Conservation (phyloP, 2,797 vertebrate genomes). For the Lepus oiostolus region DNA sequence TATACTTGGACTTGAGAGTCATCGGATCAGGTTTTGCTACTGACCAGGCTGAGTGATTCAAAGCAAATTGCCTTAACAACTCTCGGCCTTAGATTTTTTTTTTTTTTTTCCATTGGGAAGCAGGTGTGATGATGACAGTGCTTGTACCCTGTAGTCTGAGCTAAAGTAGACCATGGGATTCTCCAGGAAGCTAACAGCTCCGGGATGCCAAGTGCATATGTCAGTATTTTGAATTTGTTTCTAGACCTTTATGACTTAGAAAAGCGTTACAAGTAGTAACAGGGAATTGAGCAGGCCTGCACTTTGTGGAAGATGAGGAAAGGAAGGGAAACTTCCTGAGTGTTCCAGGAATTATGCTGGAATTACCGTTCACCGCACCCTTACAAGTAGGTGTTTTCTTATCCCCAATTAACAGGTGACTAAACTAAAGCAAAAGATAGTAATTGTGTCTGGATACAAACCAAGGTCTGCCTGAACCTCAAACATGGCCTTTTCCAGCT, state of each 20-base stretch:
- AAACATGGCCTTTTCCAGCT: slow-evolving; percentile 9
- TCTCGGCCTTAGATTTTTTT: background rate
- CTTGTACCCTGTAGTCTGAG: background rate
- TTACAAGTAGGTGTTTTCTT: slow-evolving; percentile 13
- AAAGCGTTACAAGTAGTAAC: background rate
- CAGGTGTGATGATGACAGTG: background rate
- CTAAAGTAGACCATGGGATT: slow-evolving; percentile 2
- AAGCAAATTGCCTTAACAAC: background rate
- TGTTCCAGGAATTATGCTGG: background rate
- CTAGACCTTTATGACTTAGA: background rate
- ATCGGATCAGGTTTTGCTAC: background rate
- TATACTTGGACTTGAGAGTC: background rate
- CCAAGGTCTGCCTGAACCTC: background rate
- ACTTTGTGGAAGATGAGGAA: background rate
- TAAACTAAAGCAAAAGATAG: slow-evolving; percentile 42
- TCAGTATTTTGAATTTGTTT: background rate
- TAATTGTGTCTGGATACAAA: slow-evolving; percentile 26
- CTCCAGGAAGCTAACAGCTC: background rate
- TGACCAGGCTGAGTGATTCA: background rate
- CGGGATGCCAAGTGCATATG: background rate
- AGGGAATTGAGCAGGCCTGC: background rate
- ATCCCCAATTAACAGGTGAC: slow-evolving; percentile 19
- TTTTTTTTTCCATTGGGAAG: background rate
- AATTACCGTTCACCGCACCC: background rate
- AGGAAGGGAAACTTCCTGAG: background rate